These are phyloP conservation scores for Euproctis similis DNA, from an alignment of 2,888 invertebrate genomes.

Conservation along the genomic window DNA sequence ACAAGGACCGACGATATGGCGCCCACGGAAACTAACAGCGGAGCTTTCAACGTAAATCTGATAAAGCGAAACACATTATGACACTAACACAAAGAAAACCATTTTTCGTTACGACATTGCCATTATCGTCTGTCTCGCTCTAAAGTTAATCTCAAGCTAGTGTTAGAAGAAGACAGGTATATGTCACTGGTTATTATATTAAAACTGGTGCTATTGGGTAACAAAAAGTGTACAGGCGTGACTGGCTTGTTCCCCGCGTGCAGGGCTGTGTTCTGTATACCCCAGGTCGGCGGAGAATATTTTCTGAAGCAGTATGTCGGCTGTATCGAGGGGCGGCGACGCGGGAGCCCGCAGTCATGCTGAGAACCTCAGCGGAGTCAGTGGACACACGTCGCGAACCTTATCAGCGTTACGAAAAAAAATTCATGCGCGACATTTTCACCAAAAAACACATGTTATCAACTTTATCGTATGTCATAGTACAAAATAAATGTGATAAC, in stretches of 20 bases:
- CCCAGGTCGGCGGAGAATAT: conserved; percentile 46
- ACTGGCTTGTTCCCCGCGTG: conserved; percentile 55
- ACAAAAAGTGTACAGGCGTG: conserved; percentile 55
- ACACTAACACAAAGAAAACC: conserved; percentile 68
- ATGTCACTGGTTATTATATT: conserved; percentile 19
- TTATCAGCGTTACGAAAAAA: conserved; percentile 59
- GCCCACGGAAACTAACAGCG: conserved; percentile 65
- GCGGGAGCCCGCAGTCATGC: conserved; percentile 75
- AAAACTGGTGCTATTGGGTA: conserved; percentile 52
- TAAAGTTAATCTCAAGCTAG: conserved; percentile 2
- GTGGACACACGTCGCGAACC: conserved; percentile 69
- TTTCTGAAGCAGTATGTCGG: conserved; percentile 70
- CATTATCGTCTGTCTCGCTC: conserved; percentile 31
- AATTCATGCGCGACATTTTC: conserved; percentile 56
- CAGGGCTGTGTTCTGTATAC: conserved; percentile 61
- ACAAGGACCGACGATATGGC: conserved; percentile 44
- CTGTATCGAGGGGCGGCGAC: conserved; percentile 65
- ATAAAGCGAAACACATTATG: conserved; percentile 71
- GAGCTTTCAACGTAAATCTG: conserved; percentile 75
- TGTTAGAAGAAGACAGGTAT: conserved; percentile 37
- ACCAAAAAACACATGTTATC: conserved; percentile 49
- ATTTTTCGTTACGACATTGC: conserved; percentile 49
- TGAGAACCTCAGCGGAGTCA: conserved; percentile 69
- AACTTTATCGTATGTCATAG: conserved; percentile 26
- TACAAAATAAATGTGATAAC: conserved; percentile 34